These are phyloP conservation scores for Drosophila asahinai DNA, from an alignment of 1,140 invertebrate species.

Conservation along the genomic window DNA sequence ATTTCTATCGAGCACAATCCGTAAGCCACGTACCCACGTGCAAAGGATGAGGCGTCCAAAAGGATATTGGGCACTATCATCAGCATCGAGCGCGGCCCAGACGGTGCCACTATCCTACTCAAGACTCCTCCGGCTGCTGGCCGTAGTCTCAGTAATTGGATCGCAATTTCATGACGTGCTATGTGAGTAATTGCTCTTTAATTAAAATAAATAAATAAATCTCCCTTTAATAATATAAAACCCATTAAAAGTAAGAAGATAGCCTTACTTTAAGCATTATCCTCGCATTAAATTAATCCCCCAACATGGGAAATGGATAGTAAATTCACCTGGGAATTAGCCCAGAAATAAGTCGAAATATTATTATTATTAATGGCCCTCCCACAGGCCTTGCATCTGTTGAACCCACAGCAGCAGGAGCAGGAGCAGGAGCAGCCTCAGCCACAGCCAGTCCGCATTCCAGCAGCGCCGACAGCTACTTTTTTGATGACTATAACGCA, in stretches of 20 bases:
- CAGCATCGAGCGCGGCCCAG: slow-evolving; percentile 60
- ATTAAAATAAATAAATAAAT: no score
- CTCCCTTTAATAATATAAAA: no score
- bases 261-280: no score
- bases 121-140: slow-evolving; percentile 52
- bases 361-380: neutral
- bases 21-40: slow-evolving; percentile 72
- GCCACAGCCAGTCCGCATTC: slow-evolving; percentile 5
- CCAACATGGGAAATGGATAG: neutral
- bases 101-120: slow-evolving; percentile 23
- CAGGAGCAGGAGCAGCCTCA: neutral
- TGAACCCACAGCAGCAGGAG: slow-evolving; percentile 23
- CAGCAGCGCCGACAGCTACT: slow-evolving; percentile 37
- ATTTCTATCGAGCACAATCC: slow-evolving; percentile 50
- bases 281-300: no score
- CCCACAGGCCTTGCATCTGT: slow-evolving; percentile 44
- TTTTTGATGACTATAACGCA: slow-evolving; percentile 71
- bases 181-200: slow-evolving; percentile 30
- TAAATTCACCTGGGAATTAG: neutral
- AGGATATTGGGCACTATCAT: slow-evolving; percentile 52
- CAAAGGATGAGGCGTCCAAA: slow-evolving; percentile 76
- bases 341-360: neutral
- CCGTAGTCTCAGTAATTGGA: slow-evolving; percentile 56
- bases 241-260: no score
- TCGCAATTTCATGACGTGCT: slow-evolving; percentile 40